Evolutionary conservation across 2,888 invertebrate species (phyloP).

Genomic region (Caenorhabditis zanzibari): DNA sequence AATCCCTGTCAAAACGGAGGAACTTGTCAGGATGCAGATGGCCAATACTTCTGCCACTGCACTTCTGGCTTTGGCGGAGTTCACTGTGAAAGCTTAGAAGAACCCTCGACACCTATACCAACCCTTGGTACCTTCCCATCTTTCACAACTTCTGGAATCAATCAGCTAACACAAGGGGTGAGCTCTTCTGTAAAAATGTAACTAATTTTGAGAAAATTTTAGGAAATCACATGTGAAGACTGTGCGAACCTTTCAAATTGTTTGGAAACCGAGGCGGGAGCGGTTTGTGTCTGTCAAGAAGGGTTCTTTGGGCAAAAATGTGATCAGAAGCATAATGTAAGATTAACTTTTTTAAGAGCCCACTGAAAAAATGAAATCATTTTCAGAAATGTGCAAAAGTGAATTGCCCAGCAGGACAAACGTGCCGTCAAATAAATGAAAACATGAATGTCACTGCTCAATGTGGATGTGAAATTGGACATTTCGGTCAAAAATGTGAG

Average conservation of each 20-base stretch:
- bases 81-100: constrained; percentile 69
- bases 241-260: constrained; percentile 70
- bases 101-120: constrained; percentile 34
- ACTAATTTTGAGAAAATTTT: neutral
- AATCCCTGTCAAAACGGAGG: constrained; percentile 86
- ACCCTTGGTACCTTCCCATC: constrained; percentile 40
- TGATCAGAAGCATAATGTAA: constrained; percentile 66
- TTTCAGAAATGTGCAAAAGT: constrained; percentile 65
- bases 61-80: constrained; percentile 71
- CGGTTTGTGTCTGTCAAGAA: constrained; percentile 70
- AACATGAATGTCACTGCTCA: constrained; percentile 49
- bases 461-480: constrained; percentile 69
- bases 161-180: neutral
- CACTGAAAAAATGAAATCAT: too few relatives aligned
- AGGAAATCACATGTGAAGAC: constrained; percentile 68
- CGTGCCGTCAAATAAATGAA: constrained; percentile 55
- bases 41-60: constrained; percentile 72
- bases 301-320: constrained; percentile 71
- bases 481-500: constrained; percentile 71
- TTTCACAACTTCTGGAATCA: constrained; percentile 29
- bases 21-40: constrained; percentile 88
- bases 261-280: constrained; percentile 64
- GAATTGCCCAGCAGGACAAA: constrained; percentile 51
- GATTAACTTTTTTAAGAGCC: too few relatives aligned
- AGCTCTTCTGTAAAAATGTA: neutral